phyloP scores from a whole-genome alignment of 2,888 invertebrate genomes.

The Lycia hirtaria region DNA sequence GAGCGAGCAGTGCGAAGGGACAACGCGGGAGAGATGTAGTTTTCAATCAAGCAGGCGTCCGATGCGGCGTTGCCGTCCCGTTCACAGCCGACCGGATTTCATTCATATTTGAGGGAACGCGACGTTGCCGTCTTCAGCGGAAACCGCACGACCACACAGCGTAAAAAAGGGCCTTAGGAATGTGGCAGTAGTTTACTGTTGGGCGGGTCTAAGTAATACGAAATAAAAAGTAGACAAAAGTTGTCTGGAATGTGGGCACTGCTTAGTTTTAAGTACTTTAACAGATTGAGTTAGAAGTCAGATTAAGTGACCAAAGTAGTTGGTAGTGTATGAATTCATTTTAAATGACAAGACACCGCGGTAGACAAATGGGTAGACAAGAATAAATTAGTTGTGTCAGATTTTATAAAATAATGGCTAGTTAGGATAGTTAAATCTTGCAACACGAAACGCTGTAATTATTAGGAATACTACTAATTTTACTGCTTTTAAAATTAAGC shows the following conservation, averaged over 20 bases:
- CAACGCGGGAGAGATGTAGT: slow-evolving; percentile 78
- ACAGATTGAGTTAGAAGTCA: slow-evolving; percentile 17
- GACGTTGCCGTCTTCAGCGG: slow-evolving; percentile 84
- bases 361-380: too few relatives aligned
- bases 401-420: too few relatives aligned
- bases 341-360: too few relatives aligned
- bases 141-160: slow-evolving; percentile 83
- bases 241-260: slow-evolving; percentile 75
- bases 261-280: slow-evolving; percentile 44
- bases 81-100: slow-evolving; percentile 81
- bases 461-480: not conserved
- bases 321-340: not conserved
- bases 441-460: not conserved
- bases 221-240: slow-evolving; percentile 74
- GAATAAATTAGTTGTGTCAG: too few relatives aligned
- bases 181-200: slow-evolving; percentile 81
- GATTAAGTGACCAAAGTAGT: not conserved
- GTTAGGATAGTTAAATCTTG: too few relatives aligned
- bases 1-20: slow-evolving; percentile 56
- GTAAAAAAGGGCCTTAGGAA: slow-evolving; percentile 84
- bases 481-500: not conserved
- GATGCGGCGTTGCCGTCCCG: slow-evolving; percentile 81
- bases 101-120: slow-evolving; percentile 82
- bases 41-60: slow-evolving; percentile 83
- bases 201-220: slow-evolving; percentile 76